These are phyloP conservation scores for Cladorhizidae sp. DNA, from an alignment of 37 sponge, comb jelly and placozoan genomes.

Conservation along the genomic window DNA sequence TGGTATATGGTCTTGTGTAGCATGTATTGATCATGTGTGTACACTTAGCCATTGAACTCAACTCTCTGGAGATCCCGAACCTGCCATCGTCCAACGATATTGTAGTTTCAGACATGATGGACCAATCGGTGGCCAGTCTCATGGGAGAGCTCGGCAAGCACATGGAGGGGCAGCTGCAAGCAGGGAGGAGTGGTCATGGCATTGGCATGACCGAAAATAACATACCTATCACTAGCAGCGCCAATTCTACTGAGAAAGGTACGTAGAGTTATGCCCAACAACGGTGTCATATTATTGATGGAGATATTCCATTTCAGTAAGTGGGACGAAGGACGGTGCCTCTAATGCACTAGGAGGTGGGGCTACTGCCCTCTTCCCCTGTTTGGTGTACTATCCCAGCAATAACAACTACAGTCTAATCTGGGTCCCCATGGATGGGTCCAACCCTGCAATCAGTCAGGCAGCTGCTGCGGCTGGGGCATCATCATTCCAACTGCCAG, in stretches of 20 bases:
- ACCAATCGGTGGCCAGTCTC: conserved; percentile 12
- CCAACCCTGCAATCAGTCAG: conserved; percentile 28
- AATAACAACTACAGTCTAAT: conserved; percentile 57
- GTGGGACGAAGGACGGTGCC: not conserved
- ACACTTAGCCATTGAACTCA: no score
- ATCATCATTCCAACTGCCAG: not conserved
- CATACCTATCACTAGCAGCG: not conserved
- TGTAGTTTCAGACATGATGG: not conserved
- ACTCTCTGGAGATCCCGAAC: not conserved
- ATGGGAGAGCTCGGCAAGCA: conserved; percentile 15
- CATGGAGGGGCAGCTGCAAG: conserved; percentile 14
- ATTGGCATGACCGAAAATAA: not conserved
- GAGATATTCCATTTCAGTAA: not conserved
- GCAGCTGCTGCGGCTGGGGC: conserved; percentile 5
- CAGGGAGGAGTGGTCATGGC: not conserved
- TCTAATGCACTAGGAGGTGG: not conserved
- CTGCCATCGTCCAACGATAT: not conserved
- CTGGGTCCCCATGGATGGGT: conserved; percentile 68
- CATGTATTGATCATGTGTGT: no score
- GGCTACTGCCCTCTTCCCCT: conserved; percentile 53
- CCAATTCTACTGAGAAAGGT: not conserved
- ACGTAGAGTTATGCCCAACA: not conserved
- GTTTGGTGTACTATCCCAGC: conserved; percentile 68
- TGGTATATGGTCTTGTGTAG: no score
- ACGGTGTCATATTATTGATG: not conserved